Evolutionary conservation across 2,113 vertebrate genomes (phyloP).

Genomic region (Phylloscopus whistleri): DNA sequence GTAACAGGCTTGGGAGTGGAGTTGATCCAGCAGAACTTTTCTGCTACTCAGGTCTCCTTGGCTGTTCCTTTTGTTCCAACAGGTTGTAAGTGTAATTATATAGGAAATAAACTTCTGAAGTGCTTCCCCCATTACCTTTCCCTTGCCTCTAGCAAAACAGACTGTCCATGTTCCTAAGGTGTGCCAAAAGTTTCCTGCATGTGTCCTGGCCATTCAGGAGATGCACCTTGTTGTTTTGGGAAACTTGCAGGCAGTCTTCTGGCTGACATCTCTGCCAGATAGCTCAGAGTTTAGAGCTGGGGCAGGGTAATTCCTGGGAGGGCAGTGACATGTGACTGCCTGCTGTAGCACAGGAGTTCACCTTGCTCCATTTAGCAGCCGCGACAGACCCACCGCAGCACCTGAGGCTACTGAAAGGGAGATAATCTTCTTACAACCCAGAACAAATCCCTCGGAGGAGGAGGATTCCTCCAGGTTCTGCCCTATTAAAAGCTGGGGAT

Average conservation of each 20-base stretch:
- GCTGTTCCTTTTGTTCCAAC: not conserved
- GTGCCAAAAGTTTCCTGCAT: rapidly evolving
- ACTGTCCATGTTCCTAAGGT: rapidly evolving
- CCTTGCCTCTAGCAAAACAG: not conserved
- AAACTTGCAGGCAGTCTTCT: not conserved
- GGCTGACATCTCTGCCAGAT: not conserved
- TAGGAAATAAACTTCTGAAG: not conserved
- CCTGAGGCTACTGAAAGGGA: not conserved
- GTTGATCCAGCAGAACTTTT: not conserved
- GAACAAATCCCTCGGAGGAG: not conserved
- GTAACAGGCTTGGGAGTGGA: not conserved
- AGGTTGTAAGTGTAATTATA: not conserved
- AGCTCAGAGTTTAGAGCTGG: not conserved
- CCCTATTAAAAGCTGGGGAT: not conserved
- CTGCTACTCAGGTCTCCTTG: not conserved
- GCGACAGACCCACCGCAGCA: not conserved
- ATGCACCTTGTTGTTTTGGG: not conserved
- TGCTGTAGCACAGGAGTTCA: not conserved
- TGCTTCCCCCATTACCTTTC: not conserved
- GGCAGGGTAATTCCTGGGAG: not conserved
- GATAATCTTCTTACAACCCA: not conserved
- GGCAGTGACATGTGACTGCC: not conserved
- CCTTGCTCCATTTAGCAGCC: conserved; percentile 41
- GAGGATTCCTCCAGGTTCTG: conserved; percentile 32
- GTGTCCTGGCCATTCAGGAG: not conserved